Percentiles rank a stretch among this genome's conserved stretches.
Conservation (phyloP, 2,888 invertebrate species). For the Polymixis lichenea region DNA sequence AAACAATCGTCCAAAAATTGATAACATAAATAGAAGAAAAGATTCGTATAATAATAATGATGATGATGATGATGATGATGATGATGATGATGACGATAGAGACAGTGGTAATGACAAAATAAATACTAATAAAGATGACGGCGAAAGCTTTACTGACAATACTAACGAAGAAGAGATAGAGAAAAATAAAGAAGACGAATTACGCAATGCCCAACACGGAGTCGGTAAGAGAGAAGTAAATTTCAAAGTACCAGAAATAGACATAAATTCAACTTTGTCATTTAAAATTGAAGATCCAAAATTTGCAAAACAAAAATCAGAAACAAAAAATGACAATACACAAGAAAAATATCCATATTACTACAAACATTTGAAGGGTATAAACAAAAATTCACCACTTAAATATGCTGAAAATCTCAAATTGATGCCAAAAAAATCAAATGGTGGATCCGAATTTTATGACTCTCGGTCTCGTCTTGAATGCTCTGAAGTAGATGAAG, state of each 20-base stretch:
- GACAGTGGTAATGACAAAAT: neutral
- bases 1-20: constrained; percentile 58
- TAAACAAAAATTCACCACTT: constrained; percentile 91
- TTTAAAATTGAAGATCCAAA: constrained; percentile 74
- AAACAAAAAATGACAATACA: constrained; percentile 62
- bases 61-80: neutral
- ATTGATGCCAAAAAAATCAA: constrained; percentile 91
- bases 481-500: constrained; percentile 90
- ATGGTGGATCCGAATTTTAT: constrained; percentile 93
- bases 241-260: constrained; percentile 79
- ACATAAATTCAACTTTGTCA: constrained; percentile 79
- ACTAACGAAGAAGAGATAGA: constrained; percentile 19
- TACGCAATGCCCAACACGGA: constrained; percentile 67
- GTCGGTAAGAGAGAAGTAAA: constrained; percentile 76
- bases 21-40: constrained; percentile 74
- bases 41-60: neutral
- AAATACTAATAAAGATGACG: neutral
- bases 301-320: constrained; percentile 70
- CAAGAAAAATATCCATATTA: constrained; percentile 93
- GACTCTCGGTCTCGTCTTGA: constrained; percentile 89
- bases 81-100: neutral
- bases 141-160: neutral
- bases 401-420: constrained; percentile 92
- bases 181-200: constrained; percentile 19
- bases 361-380: constrained; percentile 75